These are phyloP conservation scores for Volucella bombylans DNA, from an alignment of 2,888 invertebrate species.

Conservation along the genomic window DNA sequence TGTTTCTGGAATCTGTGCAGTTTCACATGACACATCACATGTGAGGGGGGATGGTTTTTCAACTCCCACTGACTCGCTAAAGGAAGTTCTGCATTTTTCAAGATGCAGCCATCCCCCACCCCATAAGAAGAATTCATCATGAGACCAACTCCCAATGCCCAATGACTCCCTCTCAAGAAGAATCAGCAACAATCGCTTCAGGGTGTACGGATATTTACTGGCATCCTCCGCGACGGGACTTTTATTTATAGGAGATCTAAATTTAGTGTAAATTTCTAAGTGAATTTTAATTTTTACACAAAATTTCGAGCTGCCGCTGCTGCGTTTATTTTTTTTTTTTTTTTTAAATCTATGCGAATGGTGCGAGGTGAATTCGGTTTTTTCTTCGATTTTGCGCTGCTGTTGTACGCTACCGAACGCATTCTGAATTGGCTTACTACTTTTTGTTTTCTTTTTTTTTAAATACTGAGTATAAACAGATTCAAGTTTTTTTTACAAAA, in stretches of 20 bases:
- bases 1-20: too few species aligned
- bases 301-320: conserved; percentile 13
- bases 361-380: conserved; percentile 50
- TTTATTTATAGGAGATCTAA: conserved; percentile 73
- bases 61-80: too few species aligned
- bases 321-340: conserved; percentile 43
- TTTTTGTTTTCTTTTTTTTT: too few species aligned
- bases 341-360: conserved; percentile 46
- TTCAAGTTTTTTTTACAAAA: too few species aligned
- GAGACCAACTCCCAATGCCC: conserved; percentile 37
- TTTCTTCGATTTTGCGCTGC: conserved; percentile 31
- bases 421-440: conserved; percentile 12
- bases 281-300: conserved; percentile 71
- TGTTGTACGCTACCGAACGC: conserved; percentile 58
- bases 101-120: background rate
- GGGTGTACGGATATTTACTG: conserved; percentile 25
- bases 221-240: conserved; percentile 53
- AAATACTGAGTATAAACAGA: too few species aligned
- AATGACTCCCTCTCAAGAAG: conserved; percentile 10
- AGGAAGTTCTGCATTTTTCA: too few species aligned
- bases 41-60: too few species aligned
- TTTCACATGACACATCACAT: too few species aligned
- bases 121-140: conserved; percentile 36
- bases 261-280: conserved; percentile 71
- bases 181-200: conserved; percentile 59